Evolutionary conservation across 2,113 vertebrate genomes (phyloP), one percentile per base, ranked within the genome.

Genomic region (Gallinago jamesoni): DNA sequence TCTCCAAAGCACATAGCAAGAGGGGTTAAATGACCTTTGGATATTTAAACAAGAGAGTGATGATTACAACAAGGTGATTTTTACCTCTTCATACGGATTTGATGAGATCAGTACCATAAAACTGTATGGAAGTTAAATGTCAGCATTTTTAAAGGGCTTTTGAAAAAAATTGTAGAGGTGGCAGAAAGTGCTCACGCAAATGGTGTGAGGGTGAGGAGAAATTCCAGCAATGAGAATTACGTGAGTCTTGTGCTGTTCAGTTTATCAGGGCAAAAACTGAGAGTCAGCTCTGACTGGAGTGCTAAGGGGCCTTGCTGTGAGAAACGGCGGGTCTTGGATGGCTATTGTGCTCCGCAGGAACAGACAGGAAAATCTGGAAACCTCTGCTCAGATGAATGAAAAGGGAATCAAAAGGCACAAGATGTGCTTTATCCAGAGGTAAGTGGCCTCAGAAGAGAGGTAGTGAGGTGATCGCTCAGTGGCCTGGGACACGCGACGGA

Each of bases 331-430:
- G 7, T 50, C 28, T 74, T 43, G 62, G 41, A 9, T 78, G 47
- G 41, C 28, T 67, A 6, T 60, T 67, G 53, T 60, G 21, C 48
- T 83, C 62, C 57, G 35, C n/a, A 68, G 23, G 23, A 84, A 66
- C 63, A 87, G 20, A 28, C n/a, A 47, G 6, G 19, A 73, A 68
- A 79, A 95, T 12, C 50, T 79, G 55, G 27, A 76, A 67, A 60
- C 3, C 8, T 59, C 52, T 37, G 20, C 60, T 87, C 4, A 21
- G 47, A 24, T 52, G 27, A 72, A 86, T 14, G 3, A 63, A 78
- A 84, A 77, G 9, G 28, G n/a, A 84, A 57, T 43, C 16, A 68
- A 68, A 87, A 91, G 0, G 1, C 0, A 0, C 0, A 0, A 73
- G 35, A 8, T 2, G 2, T 64, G 16, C 30, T 79, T 48, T 64